Conservation (phyloP, 2,113 vertebrate genomes). For the Petaurus breviceps region DNA sequence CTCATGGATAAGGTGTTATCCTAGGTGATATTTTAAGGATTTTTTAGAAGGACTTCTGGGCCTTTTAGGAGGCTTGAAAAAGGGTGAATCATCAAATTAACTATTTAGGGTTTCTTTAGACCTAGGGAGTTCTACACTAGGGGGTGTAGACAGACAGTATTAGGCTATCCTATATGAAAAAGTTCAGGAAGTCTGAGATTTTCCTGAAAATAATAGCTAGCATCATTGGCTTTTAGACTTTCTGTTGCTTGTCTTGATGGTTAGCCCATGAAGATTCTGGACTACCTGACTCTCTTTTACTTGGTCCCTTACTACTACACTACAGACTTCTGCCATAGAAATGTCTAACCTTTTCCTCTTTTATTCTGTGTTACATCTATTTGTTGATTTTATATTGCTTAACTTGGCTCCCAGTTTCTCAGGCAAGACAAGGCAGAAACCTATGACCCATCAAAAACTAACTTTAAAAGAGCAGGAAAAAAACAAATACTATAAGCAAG, state of each 20-base stretch:
- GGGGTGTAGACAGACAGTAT: neutral
- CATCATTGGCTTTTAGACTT: neutral
- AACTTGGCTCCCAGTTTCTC: neutral
- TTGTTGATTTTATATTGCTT: neutral
- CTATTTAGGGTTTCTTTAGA: neutral
- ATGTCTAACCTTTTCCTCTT: neutral
- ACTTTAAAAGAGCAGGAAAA: neutral
- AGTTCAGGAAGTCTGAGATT: neutral
- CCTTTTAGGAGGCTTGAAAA: neutral
- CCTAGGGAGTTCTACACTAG: neutral
- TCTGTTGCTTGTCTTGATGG: neutral
- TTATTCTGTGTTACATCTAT: neutral
- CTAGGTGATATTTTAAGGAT: too few relatives aligned
- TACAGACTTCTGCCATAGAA: neutral
- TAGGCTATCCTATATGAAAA: neutral
- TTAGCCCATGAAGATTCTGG: neutral
- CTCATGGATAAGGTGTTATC: too few relatives aligned
- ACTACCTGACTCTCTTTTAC: too few relatives aligned
- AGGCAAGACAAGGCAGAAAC: neutral
- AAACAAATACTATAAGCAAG: neutral
- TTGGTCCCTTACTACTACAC: neutral
- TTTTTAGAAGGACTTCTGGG: too few relatives aligned
- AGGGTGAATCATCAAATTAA: neutral
- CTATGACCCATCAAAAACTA: neutral
- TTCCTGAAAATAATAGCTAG: neutral